Percentiles rank a stretch among this genome's conserved stretches.
Evolutionary conservation across 2,888 invertebrate genomes (phyloP).

Genomic region (Acleris emargana): DNA sequence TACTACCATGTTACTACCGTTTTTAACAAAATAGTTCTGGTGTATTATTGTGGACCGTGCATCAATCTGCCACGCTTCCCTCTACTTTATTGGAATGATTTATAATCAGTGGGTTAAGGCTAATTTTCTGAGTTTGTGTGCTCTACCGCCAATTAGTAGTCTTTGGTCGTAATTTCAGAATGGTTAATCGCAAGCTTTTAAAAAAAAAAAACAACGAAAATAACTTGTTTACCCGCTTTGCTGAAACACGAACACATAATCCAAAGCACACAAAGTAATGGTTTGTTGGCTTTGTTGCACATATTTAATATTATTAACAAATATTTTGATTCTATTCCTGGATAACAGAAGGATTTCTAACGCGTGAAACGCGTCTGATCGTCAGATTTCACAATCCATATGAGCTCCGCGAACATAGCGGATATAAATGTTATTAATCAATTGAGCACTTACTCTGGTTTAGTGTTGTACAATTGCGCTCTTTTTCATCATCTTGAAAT

Average conservation of each 20-base stretch:
- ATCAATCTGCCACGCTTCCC: too few relatives aligned
- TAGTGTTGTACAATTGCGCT: neutral
- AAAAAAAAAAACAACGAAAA: slow-evolving; percentile 5
- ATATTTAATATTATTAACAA: neutral
- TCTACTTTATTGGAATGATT: too few relatives aligned
- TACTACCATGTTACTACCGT: too few relatives aligned
- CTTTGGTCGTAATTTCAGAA: too few relatives aligned
- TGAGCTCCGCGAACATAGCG: neutral
- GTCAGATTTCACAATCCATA: neutral
- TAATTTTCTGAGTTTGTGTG: too few relatives aligned
- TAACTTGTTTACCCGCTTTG: neutral
- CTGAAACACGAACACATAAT: neutral
- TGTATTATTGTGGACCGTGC: too few relatives aligned
- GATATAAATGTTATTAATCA: slow-evolving; percentile 6
- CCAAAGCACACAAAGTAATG: neutral
- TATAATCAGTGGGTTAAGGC: too few relatives aligned
- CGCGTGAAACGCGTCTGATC: too few relatives aligned
- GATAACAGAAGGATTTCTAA: neutral
- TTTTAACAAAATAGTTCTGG: too few relatives aligned
- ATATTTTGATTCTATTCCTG: neutral
- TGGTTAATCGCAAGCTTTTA: too few relatives aligned
- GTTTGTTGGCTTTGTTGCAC: slow-evolving; percentile 3
- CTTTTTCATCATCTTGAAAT: neutral
- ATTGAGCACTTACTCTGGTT: slow-evolving; percentile 6
- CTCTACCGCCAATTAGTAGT: too few relatives aligned